Conservation (phyloP, 2,113 vertebrate genomes). For the Leucopsar rothschildi region DNA sequence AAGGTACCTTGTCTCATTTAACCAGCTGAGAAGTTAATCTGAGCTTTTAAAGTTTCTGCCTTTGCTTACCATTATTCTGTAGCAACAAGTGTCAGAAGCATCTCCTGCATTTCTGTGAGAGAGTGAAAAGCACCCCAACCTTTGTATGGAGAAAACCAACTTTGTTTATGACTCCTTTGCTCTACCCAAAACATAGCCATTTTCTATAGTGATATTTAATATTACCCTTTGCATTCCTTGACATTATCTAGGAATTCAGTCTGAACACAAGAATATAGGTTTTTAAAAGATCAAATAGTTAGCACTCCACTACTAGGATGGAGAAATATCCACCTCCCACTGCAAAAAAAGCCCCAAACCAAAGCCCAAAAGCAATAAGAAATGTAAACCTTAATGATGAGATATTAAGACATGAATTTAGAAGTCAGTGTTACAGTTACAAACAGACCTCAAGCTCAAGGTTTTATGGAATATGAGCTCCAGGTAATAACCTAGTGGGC, state of each 20-base stretch:
- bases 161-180: not conserved
- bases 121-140: not conserved
- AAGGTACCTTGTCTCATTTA: not conserved
- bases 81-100: not conserved
- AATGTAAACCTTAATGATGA: not conserved
- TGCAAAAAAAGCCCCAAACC: not conserved
- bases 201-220: not conserved
- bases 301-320: not conserved
- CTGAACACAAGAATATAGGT: not conserved
- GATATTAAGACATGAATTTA: not conserved
- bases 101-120: not conserved
- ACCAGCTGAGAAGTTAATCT: not conserved
- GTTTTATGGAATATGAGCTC: not conserved
- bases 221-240: not conserved
- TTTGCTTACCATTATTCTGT: not conserved
- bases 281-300: not conserved
- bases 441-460: not conserved
- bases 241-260: not conserved
- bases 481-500: not conserved
- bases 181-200: not conserved
- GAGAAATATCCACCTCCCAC: not conserved
- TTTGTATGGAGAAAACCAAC: not conserved
- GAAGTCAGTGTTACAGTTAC: not conserved
- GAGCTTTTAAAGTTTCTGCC: not conserved
- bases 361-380: not conserved